Base-by-base conservation (phyloP, 2,797 vertebrate species). In the Rhinichthys osculus region DNA sequence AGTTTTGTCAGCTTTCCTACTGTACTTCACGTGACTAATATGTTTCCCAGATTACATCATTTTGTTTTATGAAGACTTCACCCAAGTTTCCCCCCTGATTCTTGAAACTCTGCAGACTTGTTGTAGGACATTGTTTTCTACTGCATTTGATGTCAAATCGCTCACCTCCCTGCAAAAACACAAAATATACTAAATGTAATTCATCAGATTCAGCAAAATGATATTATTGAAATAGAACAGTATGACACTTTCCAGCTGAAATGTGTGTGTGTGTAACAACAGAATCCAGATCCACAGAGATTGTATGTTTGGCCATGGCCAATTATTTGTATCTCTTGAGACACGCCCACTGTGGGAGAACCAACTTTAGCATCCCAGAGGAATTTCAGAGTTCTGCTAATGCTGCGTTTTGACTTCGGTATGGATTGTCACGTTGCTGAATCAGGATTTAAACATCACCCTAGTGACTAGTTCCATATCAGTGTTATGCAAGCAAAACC, bases 281-380 rank as follows among this genome's bases (percentile, higher is more conserved):
- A 81, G 33, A 72, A 35, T 66, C 73, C 21, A 67, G 47, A 81
- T 85, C 83, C 59, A 50, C 27, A 33, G 78, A 77, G 73, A 71
- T 35, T 35, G 66, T 42, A 50, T 23, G 52, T 84, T 79, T 40
- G 76, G 81, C 70, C 82, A 69, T 30, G 40, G 67, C 81, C 80
- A 88, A 83, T 80, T 81, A 85, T 69, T 67, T 33, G 47, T 47
- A 62, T 84, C 81, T 77, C 67, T 21, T 69, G 87, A 87, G 89
- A 84, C 50, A 72, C 81, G 38, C 54, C 78, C 35, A 71, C 70
- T 62, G 50, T 71, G 72, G 59, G 42, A 47, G 42, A 59, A 73
- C 66, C 50, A 78, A 52, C 70, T 78, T 77, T 77, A 73, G 78
- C 73, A 72, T 27, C 67, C 80, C 78, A 50, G 30, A 40, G 64